These are phyloP conservation scores for Fissipunctia ypsillon DNA, from an alignment of 2,888 invertebrate species.

Conservation along the genomic window DNA sequence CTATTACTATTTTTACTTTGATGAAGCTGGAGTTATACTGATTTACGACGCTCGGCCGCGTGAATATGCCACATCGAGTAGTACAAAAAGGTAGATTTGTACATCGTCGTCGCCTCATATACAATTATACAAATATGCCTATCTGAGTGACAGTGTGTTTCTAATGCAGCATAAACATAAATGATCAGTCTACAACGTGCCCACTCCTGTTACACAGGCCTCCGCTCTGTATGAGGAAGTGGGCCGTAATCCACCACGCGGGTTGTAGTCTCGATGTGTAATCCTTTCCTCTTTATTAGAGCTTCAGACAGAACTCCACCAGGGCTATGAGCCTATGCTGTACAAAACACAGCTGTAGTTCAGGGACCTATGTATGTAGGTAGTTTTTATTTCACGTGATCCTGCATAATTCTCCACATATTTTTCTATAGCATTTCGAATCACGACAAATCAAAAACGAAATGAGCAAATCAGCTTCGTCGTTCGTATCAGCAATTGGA, in stretches of 20 bases:
- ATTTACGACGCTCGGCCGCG: neutral
- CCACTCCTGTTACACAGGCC: neutral
- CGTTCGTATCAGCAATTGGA: constrained; percentile 14
- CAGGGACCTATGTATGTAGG: no score
- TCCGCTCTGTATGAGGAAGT: neutral
- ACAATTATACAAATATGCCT: no score
- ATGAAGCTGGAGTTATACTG: neutral
- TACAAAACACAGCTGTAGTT: neutral
- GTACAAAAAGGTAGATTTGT: neutral
- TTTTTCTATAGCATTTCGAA: neutral
- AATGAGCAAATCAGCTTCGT: constrained; percentile 9
- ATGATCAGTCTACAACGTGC: no score
- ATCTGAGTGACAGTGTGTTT: no score
- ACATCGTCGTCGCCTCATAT: neutral
- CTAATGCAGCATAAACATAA: neutral
- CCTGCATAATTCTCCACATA: neutral
- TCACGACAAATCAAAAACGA: neutral
- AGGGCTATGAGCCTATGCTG: neutral
- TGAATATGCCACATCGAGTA: no score
- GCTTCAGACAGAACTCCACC: neutral
- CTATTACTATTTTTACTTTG: neutral
- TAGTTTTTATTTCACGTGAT: no score
- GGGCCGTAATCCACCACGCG: neutral
- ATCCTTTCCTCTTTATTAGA: neutral
- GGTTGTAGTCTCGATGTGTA: neutral